Evolutionary conservation across 1,140 invertebrate genomes (phyloP).

Genomic region (Drosophila aff.): DNA sequence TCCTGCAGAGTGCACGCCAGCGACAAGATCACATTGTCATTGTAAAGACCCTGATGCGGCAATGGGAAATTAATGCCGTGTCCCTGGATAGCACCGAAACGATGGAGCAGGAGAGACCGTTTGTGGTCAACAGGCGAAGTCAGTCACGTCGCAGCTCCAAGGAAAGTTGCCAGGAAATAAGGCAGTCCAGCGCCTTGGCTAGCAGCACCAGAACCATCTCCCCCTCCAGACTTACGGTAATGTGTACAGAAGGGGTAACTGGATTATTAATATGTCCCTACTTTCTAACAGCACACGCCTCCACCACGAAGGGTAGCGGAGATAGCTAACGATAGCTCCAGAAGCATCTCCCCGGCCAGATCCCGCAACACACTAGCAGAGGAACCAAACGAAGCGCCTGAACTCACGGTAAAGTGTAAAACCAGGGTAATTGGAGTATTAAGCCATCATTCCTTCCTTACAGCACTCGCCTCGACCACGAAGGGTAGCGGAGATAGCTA

Average conservation of each 20-base stretch:
- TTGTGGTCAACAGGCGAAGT: not conserved
- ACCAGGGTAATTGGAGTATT: not conserved
- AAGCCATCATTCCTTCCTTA: not conserved
- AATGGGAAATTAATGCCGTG: not conserved
- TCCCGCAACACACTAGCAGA: not conserved
- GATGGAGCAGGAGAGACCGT: not conserved
- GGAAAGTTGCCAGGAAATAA: conserved; percentile 16
- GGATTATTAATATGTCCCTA: not conserved
- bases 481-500: not conserved
- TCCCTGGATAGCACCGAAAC: not conserved
- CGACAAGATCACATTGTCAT: not conserved
- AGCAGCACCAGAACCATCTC: not conserved
- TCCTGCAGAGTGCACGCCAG: not conserved
- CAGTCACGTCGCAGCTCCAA: conserved; percentile 6
- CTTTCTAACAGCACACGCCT: not conserved
- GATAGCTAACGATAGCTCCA: not conserved
- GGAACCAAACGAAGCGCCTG: not conserved
- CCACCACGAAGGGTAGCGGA: not conserved
- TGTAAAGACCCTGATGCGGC: not conserved
- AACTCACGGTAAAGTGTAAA: not conserved
- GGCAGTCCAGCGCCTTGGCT: not conserved
- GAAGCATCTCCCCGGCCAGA: too few species aligned
- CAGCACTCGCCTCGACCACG: conserved; percentile 1
- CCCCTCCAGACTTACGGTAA: not conserved
- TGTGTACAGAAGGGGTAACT: too few species aligned